Percentiles rank a stretch among this genome's conserved stretches.
Evolutionary conservation across 2,888 invertebrate species (phyloP).

Genomic region (Steromphala cineraria): DNA sequence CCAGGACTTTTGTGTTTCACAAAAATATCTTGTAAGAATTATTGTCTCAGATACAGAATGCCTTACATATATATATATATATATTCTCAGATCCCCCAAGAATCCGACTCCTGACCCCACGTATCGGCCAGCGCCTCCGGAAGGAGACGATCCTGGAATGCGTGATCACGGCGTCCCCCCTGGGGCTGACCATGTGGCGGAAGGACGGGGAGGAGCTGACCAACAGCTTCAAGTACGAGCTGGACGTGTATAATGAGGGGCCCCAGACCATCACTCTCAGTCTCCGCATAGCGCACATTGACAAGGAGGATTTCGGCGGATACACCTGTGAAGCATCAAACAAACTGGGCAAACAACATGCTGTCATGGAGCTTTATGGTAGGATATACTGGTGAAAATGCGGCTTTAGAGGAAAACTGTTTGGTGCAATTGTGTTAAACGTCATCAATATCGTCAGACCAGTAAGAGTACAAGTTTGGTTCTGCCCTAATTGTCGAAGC

Average conservation of each 20-base stretch:
- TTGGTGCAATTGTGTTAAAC: no score
- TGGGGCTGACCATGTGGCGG: slow-evolving; percentile 61
- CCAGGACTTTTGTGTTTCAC: no score
- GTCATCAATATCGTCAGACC: no score
- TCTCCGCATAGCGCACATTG: slow-evolving; percentile 47
- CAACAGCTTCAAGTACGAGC: slow-evolving; percentile 47
- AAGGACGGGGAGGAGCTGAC: slow-evolving; percentile 50
- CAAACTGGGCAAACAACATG: slow-evolving; percentile 44
- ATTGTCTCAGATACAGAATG: no score
- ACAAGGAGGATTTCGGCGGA: slow-evolving; percentile 51
- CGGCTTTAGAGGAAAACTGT: no score
- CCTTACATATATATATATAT: no score
- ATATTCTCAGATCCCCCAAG: slow-evolving; percentile 60
- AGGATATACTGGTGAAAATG: slow-evolving; percentile 12
- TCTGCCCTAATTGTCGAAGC: no score
- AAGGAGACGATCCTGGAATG: slow-evolving; percentile 70
- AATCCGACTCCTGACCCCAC: slow-evolving; percentile 57
- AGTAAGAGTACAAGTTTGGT: no score
- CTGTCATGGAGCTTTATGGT: slow-evolving; percentile 57
- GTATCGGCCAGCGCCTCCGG: slow-evolving; percentile 64
- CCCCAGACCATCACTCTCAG: slow-evolving; percentile 47
- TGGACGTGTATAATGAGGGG: slow-evolving; percentile 53
- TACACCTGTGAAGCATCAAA: slow-evolving; percentile 58
- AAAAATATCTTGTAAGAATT: no score
- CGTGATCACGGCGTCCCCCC: slow-evolving; percentile 61